A percentile compares a stretch with the other conserved stretches of the same genome.
Evolutionary conservation across 2,113 vertebrate species (phyloP).

Genomic region (Noturus placidus): DNA sequence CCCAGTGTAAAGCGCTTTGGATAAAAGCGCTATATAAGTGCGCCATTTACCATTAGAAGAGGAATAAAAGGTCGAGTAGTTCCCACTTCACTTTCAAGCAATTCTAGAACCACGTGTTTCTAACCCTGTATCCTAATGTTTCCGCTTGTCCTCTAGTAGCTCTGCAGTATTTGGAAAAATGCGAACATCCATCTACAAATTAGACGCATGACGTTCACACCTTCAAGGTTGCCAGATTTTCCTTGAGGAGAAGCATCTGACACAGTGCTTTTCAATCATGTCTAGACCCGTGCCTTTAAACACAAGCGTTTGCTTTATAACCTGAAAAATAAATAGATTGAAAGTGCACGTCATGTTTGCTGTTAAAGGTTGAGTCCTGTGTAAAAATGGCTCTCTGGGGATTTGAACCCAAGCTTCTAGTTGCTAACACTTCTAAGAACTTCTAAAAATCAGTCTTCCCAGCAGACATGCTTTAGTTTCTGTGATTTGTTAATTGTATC

Average conservation of each 20-base stretch:
- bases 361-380: not conserved
- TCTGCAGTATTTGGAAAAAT: not conserved
- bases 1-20: too few species aligned
- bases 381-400: not conserved
- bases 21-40: too few species aligned
- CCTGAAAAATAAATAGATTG: not conserved
- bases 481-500: not conserved
- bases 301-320: not conserved
- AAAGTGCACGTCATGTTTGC: not conserved
- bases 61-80: slow-evolving; percentile 16
- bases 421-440: not conserved
- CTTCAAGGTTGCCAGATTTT: not conserved
- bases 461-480: not conserved
- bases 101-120: not conserved
- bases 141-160: not conserved
- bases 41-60: slow-evolving; percentile 48
- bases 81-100: slow-evolving; percentile 16
- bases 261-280: not conserved
- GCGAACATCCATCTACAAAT: not conserved
- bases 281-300: not conserved
- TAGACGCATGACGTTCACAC: not conserved
- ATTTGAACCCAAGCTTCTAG: not conserved
- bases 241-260: not conserved
- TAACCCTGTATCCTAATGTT: slow-evolving; percentile 1
- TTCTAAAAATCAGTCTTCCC: not conserved